Conservation (phyloP, 2,888 invertebrate genomes). For the Alviniconcha strummeri region DNA sequence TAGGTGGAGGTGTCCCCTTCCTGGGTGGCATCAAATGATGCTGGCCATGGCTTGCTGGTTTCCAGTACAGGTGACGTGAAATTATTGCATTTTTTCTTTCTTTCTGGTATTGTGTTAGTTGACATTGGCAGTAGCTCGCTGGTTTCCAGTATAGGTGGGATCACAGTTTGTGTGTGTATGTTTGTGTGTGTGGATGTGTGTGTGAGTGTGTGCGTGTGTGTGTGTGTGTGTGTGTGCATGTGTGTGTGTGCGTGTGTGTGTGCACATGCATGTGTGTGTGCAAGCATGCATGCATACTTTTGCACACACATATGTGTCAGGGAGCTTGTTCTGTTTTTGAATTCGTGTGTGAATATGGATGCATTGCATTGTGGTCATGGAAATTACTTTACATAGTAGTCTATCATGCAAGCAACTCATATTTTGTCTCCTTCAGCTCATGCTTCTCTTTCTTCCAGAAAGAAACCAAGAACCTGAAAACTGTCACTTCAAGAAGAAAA, state of each 20-base stretch:
- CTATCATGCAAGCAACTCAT: no score
- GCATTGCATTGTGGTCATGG: no score
- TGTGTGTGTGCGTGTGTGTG: no score
- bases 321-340: background rate
- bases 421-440: no score
- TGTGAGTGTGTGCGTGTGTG: no score
- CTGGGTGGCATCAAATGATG: conserved; percentile 61
- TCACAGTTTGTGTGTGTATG: no score
- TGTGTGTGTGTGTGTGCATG: no score
- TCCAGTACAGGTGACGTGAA: conserved; percentile 41
- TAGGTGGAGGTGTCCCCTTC: conserved; percentile 40
- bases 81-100: background rate
- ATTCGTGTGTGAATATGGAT: no score
- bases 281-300: background rate
- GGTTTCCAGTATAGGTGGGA: conserved; percentile 55
- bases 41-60: conserved; percentile 63
- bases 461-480: no score
- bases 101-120: conserved; percentile 65
- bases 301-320: background rate
- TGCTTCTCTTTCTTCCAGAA: no score
- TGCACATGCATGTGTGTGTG: conserved; percentile 6
- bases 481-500: background rate
- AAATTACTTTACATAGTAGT: no score
- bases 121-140: conserved; percentile 56
- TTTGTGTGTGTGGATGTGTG: no score